A percentile compares a stretch with the other conserved stretches of the same genome.
phyloP scores from a whole-genome alignment of 1,140 invertebrate species.

The Lepidurus packardi region DNA sequence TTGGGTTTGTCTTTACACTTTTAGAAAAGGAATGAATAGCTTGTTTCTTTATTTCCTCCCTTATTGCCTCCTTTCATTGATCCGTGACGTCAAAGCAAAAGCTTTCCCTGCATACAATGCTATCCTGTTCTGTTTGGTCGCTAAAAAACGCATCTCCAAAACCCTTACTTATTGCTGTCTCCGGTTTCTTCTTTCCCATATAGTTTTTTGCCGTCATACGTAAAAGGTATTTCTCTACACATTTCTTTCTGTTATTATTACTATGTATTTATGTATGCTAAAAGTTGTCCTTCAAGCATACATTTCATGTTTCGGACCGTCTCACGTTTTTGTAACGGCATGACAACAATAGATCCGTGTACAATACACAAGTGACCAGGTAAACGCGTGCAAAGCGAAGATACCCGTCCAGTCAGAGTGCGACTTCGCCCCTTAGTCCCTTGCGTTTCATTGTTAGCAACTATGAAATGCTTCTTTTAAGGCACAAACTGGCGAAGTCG shows the following conservation, averaged over 20 bases:
- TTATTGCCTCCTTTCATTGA: slow-evolving; percentile 5
- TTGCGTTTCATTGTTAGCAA: not conserved
- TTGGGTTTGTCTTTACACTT: not conserved
- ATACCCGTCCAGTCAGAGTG: not conserved
- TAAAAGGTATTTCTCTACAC: too few species aligned
- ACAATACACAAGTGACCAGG: too few species aligned
- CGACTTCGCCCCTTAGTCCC: not conserved
- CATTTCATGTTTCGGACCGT: not conserved
- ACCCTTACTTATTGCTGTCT: not conserved
- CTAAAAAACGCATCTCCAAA: not conserved
- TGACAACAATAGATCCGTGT: not conserved
- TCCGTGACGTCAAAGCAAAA: not conserved
- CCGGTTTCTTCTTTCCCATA: not conserved
- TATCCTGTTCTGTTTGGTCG: not conserved
- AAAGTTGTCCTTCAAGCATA: not conserved
- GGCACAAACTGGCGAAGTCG: not conserved
- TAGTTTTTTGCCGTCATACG: not conserved
- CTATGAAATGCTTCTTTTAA: not conserved
- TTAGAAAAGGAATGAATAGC: not conserved
- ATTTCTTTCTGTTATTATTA: too few species aligned
- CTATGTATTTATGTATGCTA: not conserved
- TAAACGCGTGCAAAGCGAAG: not conserved
- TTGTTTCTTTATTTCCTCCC: not conserved
- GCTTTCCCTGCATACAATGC: not conserved
- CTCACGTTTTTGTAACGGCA: not conserved